Conservation (phyloP, 2,113 vertebrate genomes). For the Chascanopsetta lugubris region DNA sequence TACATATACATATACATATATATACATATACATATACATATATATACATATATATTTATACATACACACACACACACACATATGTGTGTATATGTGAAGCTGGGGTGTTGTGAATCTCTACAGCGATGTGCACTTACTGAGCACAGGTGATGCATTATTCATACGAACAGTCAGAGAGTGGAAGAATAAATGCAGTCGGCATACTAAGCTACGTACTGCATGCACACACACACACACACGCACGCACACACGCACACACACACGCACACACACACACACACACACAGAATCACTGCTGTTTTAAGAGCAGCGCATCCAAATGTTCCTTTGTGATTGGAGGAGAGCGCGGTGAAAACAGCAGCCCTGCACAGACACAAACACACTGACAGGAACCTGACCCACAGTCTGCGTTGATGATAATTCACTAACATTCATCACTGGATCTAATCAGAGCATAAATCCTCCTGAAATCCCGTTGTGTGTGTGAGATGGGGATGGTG, state of each 20-base stretch:
- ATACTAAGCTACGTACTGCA: conserved; percentile 19
- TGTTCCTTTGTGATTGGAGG: conserved; percentile 3
- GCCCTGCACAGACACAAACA: background rate
- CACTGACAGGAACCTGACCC: background rate
- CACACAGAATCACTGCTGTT: conserved; percentile 4
- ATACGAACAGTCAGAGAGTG: conserved; percentile 35
- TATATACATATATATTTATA: background rate
- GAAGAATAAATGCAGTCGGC: conserved; percentile 19
- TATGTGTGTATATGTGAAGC: conserved; percentile 7
- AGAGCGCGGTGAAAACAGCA: background rate
- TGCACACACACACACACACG: background rate
- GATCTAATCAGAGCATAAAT: conserved; percentile 30
- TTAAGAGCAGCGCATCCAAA: conserved; percentile 22
- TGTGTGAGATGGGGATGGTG: background rate
- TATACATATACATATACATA: background rate
- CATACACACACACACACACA: background rate
- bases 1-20: background rate
- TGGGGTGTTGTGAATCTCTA: conserved; percentile 9
- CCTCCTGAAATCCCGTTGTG: conserved; percentile 17
- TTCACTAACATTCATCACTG: conserved; percentile 21
- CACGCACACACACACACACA: background rate
- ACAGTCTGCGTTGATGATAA: conserved; percentile 28
- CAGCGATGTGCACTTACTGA: conserved; percentile 35
- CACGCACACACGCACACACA: too few relatives aligned
- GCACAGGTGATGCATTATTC: conserved; percentile 54